Evolutionary conservation across 1,140 invertebrate genomes (phyloP), one percentile per base, ranked within the genome.

Genomic region (Neodiprion pinetum): DNA sequence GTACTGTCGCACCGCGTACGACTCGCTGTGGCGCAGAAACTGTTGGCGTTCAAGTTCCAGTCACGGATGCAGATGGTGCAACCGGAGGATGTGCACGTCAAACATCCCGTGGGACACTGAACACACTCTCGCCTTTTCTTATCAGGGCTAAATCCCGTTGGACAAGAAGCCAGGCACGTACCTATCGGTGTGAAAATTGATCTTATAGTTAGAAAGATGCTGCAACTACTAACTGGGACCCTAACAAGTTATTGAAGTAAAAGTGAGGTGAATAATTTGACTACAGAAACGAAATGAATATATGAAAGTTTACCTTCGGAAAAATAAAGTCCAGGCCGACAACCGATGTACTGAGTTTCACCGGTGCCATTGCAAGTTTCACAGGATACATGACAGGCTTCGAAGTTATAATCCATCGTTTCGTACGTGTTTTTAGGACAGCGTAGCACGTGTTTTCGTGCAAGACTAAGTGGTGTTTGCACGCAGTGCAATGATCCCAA

Each of bases 371-470:
- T 93, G 83, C 96, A 97, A 1, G 95, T 95, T 78, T 93, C 94
- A 85, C 96, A 97, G 9, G 92, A 92, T 11, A 91, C 82, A 86
- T 96, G 93, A 85, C 96, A 97, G 9, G 91, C 89, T 12, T 91
- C 90, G 85, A 95, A 97, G 79, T 91, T 92, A 85, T 95, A 94
- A 82, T 96, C 94, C 78, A 95, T 93, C 1, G 94, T 95, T 87
- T 96, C 94, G 82, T 92, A 96, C 1, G 94, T 95, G 75, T 94
- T 92, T 1, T 91, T 79, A 3, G 96, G 96, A 89, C 96, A 2
- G 94, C 93, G 74, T 94, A 91, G 86, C 96, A 97, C 79, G 93
- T 93, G 78, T 94, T 94, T 74, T 94, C 92, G 80, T 94, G 92
- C 78, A 97, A 91, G 14, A 96, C 92, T 70, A 96, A 88, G 81